A percentile compares a stretch with the other conserved stretches of the same genome.
Conservation (phyloP, 2,113 vertebrate species). For the Haemorhous mexicanus region DNA sequence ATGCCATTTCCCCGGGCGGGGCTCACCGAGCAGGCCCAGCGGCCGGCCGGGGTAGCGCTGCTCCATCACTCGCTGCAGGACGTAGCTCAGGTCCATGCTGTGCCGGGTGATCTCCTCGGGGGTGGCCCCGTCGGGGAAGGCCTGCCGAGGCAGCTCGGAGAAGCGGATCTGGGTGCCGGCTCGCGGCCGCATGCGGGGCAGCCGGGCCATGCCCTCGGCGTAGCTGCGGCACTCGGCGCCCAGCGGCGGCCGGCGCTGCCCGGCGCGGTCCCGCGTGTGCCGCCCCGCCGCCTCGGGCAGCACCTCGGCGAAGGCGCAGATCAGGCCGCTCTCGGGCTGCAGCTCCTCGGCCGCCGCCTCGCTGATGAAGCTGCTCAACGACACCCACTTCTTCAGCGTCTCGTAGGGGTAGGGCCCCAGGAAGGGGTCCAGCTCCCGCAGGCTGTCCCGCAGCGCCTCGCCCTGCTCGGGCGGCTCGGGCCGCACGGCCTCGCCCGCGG, state of each 20-base stretch:
- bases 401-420: slow-evolving; percentile 91
- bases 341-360: slow-evolving; percentile 74
- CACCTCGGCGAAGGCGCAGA: slow-evolving; percentile 89
- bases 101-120: slow-evolving; percentile 91
- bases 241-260: slow-evolving; percentile 78
- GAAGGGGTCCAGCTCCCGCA: slow-evolving; percentile 85
- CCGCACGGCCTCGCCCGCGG: slow-evolving; percentile 78
- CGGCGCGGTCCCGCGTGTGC: slow-evolving; percentile 79
- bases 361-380: slow-evolving; percentile 83
- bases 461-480: slow-evolving; percentile 77
- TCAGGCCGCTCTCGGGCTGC: slow-evolving; percentile 83
- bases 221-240: slow-evolving; percentile 87
- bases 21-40: slow-evolving; percentile 86
- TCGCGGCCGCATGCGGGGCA: slow-evolving; percentile 86
- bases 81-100: slow-evolving; percentile 91
- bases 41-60: slow-evolving; percentile 76
- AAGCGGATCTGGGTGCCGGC: slow-evolving; percentile 90
- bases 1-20: fast-evolving
- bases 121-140: slow-evolving; percentile 85
- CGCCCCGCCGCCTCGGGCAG: slow-evolving; percentile 79
- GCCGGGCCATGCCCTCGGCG: slow-evolving; percentile 87
- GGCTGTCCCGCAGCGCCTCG: slow-evolving; percentile 72
- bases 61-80: slow-evolving; percentile 80
- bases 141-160: slow-evolving; percentile 83
- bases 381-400: slow-evolving; percentile 89